Evolutionary conservation across 2,888 invertebrate species (phyloP).

Genomic region (Salticus scenicus): DNA sequence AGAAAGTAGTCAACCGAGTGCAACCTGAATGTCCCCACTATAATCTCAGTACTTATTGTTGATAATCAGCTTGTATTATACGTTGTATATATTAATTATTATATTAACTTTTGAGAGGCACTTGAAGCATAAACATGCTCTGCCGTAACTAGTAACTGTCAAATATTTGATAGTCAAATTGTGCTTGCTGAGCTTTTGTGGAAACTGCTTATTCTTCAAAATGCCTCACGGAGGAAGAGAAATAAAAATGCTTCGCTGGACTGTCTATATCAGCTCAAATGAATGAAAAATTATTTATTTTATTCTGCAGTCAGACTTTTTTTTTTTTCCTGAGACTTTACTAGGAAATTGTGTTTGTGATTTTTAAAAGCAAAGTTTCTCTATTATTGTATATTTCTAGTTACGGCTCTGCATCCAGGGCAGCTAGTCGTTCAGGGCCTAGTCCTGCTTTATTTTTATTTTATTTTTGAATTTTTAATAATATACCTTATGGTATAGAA

Average conservation of each 20-base stretch:
- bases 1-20: slow-evolving; percentile 70
- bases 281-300: slow-evolving; percentile 54
- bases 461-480: slow-evolving; percentile 27
- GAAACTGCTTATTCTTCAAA: slow-evolving; percentile 38
- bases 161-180: slow-evolving; percentile 32
- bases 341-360: slow-evolving; percentile 38
- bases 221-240: slow-evolving; percentile 19
- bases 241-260: slow-evolving; percentile 34
- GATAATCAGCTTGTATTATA: slow-evolving; percentile 64
- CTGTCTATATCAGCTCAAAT: slow-evolving; percentile 46
- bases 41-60: slow-evolving; percentile 72
- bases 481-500: slow-evolving; percentile 34
- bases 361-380: slow-evolving; percentile 27
- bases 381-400: slow-evolving; percentile 51
- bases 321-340: slow-evolving; percentile 16
- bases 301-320: slow-evolving; percentile 38
- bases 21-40: slow-evolving; percentile 68
- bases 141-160: slow-evolving; percentile 66
- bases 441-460: slow-evolving; percentile 54
- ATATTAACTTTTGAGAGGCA: background rate
- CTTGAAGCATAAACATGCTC: slow-evolving; percentile 39
- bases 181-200: slow-evolving; percentile 51
- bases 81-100: slow-evolving; percentile 54
- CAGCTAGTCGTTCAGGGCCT: slow-evolving; percentile 69
- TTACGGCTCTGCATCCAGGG: slow-evolving; percentile 62